A percentile compares a stretch with the other conserved stretches of the same genome.
phyloP scores from a whole-genome alignment of 2,888 invertebrate species.

The Drosophila sordidula region DNA sequence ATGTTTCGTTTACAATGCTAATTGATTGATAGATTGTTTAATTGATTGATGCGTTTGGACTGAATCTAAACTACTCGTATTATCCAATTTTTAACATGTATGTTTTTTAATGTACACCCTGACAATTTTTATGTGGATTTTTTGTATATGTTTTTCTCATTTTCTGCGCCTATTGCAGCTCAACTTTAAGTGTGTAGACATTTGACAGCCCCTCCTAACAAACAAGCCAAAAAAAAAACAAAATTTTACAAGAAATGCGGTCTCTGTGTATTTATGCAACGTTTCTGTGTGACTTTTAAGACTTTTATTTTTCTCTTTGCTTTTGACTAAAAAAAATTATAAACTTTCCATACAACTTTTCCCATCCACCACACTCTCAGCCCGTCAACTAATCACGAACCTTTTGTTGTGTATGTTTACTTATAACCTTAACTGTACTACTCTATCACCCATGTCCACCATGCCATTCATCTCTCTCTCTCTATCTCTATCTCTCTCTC shows the following conservation, averaged over 20 bases:
- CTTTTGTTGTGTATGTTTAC: constrained; percentile 66
- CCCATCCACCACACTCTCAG: constrained; percentile 52
- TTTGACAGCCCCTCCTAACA: not conserved
- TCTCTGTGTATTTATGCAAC: constrained; percentile 78
- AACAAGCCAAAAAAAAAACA: not conserved
- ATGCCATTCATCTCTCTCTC: constrained; percentile 40
- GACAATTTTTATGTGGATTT: constrained; percentile 36
- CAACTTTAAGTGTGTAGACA: constrained; percentile 41
- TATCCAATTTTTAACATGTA: constrained; percentile 33
- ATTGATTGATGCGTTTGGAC: constrained; percentile 70
- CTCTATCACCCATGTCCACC: constrained; percentile 59
- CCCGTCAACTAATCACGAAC: constrained; percentile 21
- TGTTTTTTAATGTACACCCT: constrained; percentile 45
- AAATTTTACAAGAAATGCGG: constrained; percentile 25
- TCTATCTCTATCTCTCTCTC: constrained; percentile 6
- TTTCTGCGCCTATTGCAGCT: not conserved
- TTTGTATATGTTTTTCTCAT: constrained; percentile 42
- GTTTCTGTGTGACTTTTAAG: constrained; percentile 82
- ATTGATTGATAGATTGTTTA: constrained; percentile 59
- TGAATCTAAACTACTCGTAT: constrained; percentile 57
- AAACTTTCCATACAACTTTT: constrained; percentile 64
- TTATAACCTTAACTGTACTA: constrained; percentile 45
- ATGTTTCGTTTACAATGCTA: constrained; percentile 68
- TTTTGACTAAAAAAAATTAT: constrained; percentile 36
- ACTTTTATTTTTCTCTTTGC: constrained; percentile 31